Evolutionary conservation across 2,888 invertebrate genomes (phyloP).

Genomic region (Bembecia ichneumoniformis): DNA sequence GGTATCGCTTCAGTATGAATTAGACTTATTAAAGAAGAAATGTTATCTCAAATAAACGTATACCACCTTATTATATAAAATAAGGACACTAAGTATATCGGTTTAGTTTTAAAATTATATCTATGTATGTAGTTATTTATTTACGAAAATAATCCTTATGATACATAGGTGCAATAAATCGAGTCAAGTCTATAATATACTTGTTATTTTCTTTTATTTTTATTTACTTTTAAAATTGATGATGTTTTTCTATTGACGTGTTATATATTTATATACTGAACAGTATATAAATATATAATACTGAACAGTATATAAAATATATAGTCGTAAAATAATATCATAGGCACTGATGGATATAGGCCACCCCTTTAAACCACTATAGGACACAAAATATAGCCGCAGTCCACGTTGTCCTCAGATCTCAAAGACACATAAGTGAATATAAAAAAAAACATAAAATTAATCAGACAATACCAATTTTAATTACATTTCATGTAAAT

Average conservation of each 20-base stretch:
- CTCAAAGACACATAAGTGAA: no score
- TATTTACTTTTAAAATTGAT: not conserved
- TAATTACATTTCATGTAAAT: no score
- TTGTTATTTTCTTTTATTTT: not conserved
- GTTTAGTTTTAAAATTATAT: slow-evolving; percentile 23
- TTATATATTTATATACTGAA: no score
- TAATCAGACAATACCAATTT: no score
- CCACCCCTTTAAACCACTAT: no score
- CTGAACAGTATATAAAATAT: not conserved
- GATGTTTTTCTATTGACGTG: not conserved
- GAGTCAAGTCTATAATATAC: slow-evolving; percentile 15
- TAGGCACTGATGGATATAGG: no score
- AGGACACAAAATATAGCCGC: no score
- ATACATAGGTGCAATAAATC: slow-evolving; percentile 45
- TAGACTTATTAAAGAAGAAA: no score
- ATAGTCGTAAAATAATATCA: not conserved
- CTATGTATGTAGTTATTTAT: slow-evolving; percentile 64
- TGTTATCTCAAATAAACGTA: slow-evolving; percentile 27
- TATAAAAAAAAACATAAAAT: no score
- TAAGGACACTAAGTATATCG: slow-evolving; percentile 60
- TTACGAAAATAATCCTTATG: slow-evolving; percentile 42
- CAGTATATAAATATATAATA: not conserved
- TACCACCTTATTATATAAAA: slow-evolving; percentile 64
- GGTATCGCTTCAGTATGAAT: no score
- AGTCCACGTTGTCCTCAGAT: no score